A percentile compares a stretch with the other conserved stretches of the same genome.
phyloP scores from a whole-genome alignment of 2,888 invertebrate genomes.

The Osmoderma eremita region DNA sequence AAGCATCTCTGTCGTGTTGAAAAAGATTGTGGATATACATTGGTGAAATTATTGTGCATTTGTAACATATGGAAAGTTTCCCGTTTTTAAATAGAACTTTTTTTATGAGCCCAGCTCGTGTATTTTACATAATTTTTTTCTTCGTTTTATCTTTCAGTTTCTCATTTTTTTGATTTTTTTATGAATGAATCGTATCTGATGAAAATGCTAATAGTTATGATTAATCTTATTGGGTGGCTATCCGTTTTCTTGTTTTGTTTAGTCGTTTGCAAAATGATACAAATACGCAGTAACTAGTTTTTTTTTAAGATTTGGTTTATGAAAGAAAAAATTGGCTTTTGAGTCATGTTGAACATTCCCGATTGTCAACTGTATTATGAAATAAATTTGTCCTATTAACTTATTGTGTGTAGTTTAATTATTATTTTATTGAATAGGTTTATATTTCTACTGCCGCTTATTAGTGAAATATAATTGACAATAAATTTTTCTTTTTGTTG shows the following conservation, averaged over 20 bases:
- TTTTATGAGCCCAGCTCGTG: conserved; percentile 49
- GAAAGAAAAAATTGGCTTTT: conserved; percentile 45
- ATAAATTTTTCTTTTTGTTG: conserved; percentile 16
- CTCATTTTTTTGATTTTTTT: too few species aligned
- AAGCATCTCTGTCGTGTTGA: conserved; percentile 17
- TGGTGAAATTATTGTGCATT: conserved; percentile 53
- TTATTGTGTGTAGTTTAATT: conserved; percentile 42
- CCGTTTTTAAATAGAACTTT: conserved; percentile 57
- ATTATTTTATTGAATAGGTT: conserved; percentile 18
- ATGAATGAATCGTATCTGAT: too few species aligned
- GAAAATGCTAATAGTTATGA: too few species aligned
- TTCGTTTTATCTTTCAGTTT: background rate
- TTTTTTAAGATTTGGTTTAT: too few species aligned
- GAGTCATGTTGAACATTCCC: conserved; percentile 62
- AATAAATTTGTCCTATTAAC: conserved; percentile 63
- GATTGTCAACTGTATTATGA: conserved; percentile 63
- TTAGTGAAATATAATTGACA: conserved; percentile 8
- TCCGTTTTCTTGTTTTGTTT: conserved; percentile 15
- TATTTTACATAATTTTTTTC: conserved; percentile 42
- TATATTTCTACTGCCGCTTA: background rate
- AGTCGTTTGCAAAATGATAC: conserved; percentile 12
- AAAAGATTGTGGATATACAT: conserved; percentile 47
- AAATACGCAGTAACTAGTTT: too few species aligned
- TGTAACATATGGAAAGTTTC: conserved; percentile 63
- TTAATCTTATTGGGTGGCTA: conserved; percentile 7